Evolutionary conservation across 2,797 vertebrate genomes (phyloP).

Genomic region (Fundulus diaphanus): DNA sequence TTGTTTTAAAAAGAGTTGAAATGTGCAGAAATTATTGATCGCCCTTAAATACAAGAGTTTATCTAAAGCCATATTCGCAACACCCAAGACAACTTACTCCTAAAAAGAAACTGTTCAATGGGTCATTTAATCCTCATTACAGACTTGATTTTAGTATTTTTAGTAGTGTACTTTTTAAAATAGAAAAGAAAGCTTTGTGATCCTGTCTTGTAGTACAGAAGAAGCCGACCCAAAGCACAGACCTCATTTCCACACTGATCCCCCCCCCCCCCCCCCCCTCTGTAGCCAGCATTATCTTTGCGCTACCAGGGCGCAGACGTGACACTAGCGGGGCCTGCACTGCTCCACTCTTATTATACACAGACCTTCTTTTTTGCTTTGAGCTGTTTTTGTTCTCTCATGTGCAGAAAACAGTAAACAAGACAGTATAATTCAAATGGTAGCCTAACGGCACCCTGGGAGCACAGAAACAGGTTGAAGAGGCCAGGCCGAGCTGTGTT

Average conservation of each 20-base stretch:
- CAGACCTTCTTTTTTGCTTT: slow-evolving; percentile 60
- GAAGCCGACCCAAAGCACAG: slow-evolving; percentile 41
- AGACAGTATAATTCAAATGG: slow-evolving; percentile 62
- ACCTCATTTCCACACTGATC: slow-evolving; percentile 53
- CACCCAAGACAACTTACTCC: not conserved
- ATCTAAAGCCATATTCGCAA: not conserved
- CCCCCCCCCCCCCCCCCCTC: slow-evolving; percentile 15
- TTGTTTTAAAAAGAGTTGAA: not conserved
- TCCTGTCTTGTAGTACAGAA: slow-evolving; percentile 24
- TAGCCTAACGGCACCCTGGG: slow-evolving; percentile 49
- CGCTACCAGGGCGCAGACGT: slow-evolving; percentile 63
- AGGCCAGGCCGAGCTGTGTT: slow-evolving; percentile 38
- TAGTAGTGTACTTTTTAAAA: slow-evolving; percentile 7
- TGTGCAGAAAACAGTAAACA: slow-evolving; percentile 69
- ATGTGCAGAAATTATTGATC: not conserved
- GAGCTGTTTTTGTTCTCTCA: slow-evolving; percentile 71
- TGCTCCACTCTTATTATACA: slow-evolving; percentile 60
- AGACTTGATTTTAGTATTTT: not conserved
- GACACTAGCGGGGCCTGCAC: slow-evolving; percentile 47
- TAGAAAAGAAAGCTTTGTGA: slow-evolving; percentile 3
- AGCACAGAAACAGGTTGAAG: slow-evolving; percentile 58
- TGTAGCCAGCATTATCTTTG: slow-evolving; percentile 52
- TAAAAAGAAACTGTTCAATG: not conserved
- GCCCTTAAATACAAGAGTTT: not conserved
- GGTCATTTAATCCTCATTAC: not conserved